Base-by-base conservation (phyloP, 2,113 vertebrate genomes). In the Megaleporinus macrocephalus region DNA sequence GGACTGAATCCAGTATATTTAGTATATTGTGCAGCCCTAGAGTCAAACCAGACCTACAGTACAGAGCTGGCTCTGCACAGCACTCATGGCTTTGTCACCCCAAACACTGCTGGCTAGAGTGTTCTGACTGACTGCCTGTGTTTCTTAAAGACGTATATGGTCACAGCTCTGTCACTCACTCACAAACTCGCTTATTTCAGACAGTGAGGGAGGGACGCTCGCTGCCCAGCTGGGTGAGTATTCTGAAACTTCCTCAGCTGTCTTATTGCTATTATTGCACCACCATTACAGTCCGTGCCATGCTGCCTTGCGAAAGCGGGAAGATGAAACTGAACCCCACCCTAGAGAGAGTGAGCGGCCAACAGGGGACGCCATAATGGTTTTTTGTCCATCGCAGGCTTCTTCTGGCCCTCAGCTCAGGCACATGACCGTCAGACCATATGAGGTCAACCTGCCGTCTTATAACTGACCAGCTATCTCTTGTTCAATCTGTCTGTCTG, bases 361-460 rank as follows among this genome's bases (percentile, higher is more conserved):
- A 36, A 76, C 72, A 80, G 77, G 71, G 81, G 78, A 79, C 57
- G 53, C 77, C 72, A 72, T 44, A 49, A 72, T 79, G 30, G 63
- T 80, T 82, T 80, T 82, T 29, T 33, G 18, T 82, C 62, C 44
- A 69, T 79, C 47, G 70, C 61, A 22, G 26, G 27, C 27, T 59
- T 76, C 57, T 27, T 83, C n/a, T 33, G 71, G 20, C 5, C 11
- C 53, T 61, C 1, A 82, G 18, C 44, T 73, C 26, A 63, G 59
- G 24, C 20, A 74, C n/a, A 26, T 61, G 22, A 33, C n/a, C n/a
- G 22, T 30, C 75, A 59, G 26, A 41, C 27, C 76, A 66, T 65
- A 41, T 73, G 47, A 57, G 69, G 49, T 44, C 33, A 69, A 59
- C 33, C 24, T 44, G 24, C 44, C 27, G 75, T 73, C 49, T 36